Conservation (phyloP, 1,140 invertebrate species). For the Condylostylus longicornis region DNA sequence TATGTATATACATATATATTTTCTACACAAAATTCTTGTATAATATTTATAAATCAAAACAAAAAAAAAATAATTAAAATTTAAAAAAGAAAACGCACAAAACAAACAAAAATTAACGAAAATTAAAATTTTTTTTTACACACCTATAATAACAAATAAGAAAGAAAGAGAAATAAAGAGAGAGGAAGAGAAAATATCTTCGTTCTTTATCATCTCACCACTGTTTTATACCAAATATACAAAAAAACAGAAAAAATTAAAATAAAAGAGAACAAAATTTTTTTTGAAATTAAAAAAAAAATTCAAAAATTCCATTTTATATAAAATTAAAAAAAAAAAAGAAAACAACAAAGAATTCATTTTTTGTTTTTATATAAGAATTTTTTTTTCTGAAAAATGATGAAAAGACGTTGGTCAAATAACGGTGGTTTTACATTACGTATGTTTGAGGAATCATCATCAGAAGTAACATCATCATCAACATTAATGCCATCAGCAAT, state of each 20-base stretch:
- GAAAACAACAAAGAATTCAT: not conserved
- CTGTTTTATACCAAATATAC: too few species aligned
- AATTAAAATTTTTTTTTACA: too few species aligned
- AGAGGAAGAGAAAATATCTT: too few species aligned
- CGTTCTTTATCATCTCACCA: too few species aligned
- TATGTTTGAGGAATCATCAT: slow-evolving; percentile 53
- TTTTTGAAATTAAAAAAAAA: not conserved
- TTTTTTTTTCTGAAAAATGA: slow-evolving; percentile 37
- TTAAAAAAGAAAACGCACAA: too few species aligned
- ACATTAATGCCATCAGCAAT: slow-evolving; percentile 40
- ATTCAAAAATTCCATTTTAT: not conserved
- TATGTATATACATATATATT: too few species aligned
- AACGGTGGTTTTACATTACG: slow-evolving; percentile 44
- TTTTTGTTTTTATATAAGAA: not conserved
- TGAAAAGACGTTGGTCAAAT: slow-evolving; percentile 52
- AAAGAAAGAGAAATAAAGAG: too few species aligned
- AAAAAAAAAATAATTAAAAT: too few species aligned
- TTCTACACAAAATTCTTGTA: too few species aligned
- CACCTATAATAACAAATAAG: too few species aligned
- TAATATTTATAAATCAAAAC: too few species aligned
- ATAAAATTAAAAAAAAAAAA: not conserved
- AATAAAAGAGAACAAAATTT: slow-evolving; percentile 1
- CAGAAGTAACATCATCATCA: slow-evolving; percentile 59
- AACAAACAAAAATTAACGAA: too few species aligned
- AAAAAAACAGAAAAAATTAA: not conserved